Percentiles rank a stretch among this genome's conserved stretches.
phyloP scores from a whole-genome alignment of 1,140 invertebrate species.

The Mactra quadrangularis region DNA sequence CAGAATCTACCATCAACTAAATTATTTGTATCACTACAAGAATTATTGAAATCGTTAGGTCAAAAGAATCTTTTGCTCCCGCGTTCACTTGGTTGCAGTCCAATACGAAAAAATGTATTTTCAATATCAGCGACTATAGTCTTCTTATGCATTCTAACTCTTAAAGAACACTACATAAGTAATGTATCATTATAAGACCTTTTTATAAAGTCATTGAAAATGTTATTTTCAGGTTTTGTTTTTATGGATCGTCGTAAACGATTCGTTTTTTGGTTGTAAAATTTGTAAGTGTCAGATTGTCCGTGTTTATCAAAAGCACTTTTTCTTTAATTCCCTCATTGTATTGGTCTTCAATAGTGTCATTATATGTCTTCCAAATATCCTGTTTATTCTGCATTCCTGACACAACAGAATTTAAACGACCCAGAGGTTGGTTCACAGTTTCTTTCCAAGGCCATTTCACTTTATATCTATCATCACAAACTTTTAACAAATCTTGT shows the following conservation, averaged over 20 bases:
- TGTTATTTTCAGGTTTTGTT: slow-evolving; percentile 12
- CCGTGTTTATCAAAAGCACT: neutral
- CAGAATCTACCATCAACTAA: slow-evolving; percentile 33
- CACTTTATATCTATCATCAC: slow-evolving; percentile 43
- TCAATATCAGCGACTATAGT: slow-evolving; percentile 26
- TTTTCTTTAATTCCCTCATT: slow-evolving; percentile 49
- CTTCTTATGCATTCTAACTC: neutral
- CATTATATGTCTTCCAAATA: slow-evolving; percentile 46
- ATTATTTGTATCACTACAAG: too few relatives aligned
- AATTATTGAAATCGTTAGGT: slow-evolving; percentile 11
- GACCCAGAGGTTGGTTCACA: slow-evolving; percentile 22
- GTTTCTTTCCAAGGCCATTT: slow-evolving; percentile 46
- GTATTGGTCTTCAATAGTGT: slow-evolving; percentile 50
- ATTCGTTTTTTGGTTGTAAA: slow-evolving; percentile 15
- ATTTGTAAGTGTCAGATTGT: neutral
- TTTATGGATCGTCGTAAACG: slow-evolving; percentile 39
- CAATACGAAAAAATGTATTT: neutral
- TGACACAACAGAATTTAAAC: slow-evolving; percentile 26
- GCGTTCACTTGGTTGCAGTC: neutral
- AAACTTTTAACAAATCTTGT: slow-evolving; percentile 19
- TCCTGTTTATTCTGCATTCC: slow-evolving; percentile 50
- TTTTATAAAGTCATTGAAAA: slow-evolving; percentile 34
- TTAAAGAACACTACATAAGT: slow-evolving; percentile 40
- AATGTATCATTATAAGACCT: slow-evolving; percentile 9
- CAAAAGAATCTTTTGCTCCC: slow-evolving; percentile 29